Percentiles rank a stretch among this genome's conserved stretches.
These are phyloP conservation scores for Petrocephalus zakoni DNA, from an alignment of 2,113 vertebrate species.

Conservation along the genomic window DNA sequence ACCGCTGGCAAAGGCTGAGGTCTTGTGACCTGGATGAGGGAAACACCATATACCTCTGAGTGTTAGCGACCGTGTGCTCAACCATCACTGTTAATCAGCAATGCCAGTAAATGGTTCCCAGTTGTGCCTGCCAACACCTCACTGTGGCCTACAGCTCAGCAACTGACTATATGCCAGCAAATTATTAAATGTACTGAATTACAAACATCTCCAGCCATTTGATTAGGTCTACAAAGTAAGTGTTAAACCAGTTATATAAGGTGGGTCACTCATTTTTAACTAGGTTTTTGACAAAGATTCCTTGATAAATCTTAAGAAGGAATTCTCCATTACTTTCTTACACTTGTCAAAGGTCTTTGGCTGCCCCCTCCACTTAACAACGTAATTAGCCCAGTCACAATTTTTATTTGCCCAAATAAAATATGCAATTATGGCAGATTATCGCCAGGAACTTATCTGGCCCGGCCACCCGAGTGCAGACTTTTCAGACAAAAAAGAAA, in stretches of 20 bases:
- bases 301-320: neutral
- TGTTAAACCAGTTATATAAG: neutral
- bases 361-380: neutral
- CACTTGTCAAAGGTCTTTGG: neutral
- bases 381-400: neutral
- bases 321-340: neutral
- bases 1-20: neutral
- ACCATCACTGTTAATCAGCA: neutral
- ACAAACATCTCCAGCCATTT: neutral
- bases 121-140: neutral
- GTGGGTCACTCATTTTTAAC: neutral
- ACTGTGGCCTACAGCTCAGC: neutral
- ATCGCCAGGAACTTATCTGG: neutral
- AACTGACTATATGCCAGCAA: neutral
- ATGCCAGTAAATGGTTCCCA: neutral
- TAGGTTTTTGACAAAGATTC: neutral
- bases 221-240: neutral
- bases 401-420: neutral
- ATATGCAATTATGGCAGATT: neutral
- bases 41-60: neutral
- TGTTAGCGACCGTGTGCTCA: neutral
- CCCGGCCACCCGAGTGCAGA: neutral
- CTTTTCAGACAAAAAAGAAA: neutral
- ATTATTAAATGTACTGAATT: neutral
- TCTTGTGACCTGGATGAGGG: neutral